Base-by-base conservation (phyloP, 1,140 invertebrate species). In the Drosophila pallidifrons region DNA sequence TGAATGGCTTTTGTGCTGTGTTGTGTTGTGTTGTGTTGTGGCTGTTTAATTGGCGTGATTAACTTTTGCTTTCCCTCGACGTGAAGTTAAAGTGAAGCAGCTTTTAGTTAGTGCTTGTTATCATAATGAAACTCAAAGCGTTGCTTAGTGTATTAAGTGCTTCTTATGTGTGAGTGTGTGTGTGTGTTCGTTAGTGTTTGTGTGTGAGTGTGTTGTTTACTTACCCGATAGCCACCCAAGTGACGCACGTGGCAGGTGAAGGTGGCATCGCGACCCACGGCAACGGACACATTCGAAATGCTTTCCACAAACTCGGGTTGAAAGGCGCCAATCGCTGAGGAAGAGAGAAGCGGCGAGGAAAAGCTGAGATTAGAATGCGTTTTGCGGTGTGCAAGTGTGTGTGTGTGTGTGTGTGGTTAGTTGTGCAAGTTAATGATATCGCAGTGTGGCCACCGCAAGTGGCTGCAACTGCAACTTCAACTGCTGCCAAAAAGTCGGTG, bases 221-320 rank as follows among this genome's bases (percentile, higher is more conserved):
- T 96, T 94, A 98, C 97, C 94, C 97, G 96, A 93, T 98, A 98
- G 88, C 96, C 96, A 52, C 97, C 97, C 76, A 98, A 94, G 93
- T 97, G 96, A 81, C 96, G 95, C 38, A 98, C 97, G 82, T 96
- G 94, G 93, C 97, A 98, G 87, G 95, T 96, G 91, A 98, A 97
- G 55, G 95, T 96, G 47, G 97, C 97, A 93, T 98, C 97, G 90
- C 97, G 94, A 68, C 97, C 97, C 49, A 97, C 94, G 66, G 97
- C 94, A 46, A 98, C 94, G 43, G 97, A 98, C 70, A 98, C 93
- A 94, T 98, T 98, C 68, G 94, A 94, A 79, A 98, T 95, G 54
- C 96, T 95, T 73, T 97, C 95, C 43, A 95, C 94, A 91, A 98
- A 98, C 93, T 97, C 96, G 8, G 97, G 97, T 91, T 97, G 96